Base-by-base conservation (phyloP, 1,140 invertebrate genomes). In the Drosophila ercepeae region DNA sequence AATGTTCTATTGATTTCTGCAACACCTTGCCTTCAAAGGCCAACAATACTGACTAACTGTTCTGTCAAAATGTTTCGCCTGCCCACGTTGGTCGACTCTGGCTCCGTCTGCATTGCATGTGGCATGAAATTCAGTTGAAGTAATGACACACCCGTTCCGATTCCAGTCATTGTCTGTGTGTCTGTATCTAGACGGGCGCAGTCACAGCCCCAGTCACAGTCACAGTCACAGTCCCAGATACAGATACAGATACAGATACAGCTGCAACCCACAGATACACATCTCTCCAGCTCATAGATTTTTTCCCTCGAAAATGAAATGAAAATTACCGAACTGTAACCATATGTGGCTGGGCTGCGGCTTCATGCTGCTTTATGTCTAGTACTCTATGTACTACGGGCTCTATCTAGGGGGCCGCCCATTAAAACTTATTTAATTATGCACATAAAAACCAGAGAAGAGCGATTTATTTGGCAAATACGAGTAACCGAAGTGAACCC, bases 91-190 rank as follows among this genome's bases (percentile, higher is more conserved):
- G 46, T 64, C 71, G 44, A 13, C 25, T 1, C 25, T 46, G 64
- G 3, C 6, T n/a, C n/a, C 13, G 34, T 1, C 36, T 39, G 16
- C 78, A 58, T 82, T 82, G 78, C 78, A 83, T 82, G 78, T 83
- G 78, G 78, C 74, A 82, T 83, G 63, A 75, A 79, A 76, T 86
- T 84, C 79, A 84, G 79, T 76, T 81, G 76, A 86, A 84, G 79
- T 86, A 84, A 84, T 84, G 79, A 86, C 79, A 86, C 79, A 86
- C 79, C 81, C 79, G 75, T 86, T 86, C 83, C 75, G 75, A 68
- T 75, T 58, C 48, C 67, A 45, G 64, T 44, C 46, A 53, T 39
- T 46, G 13, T 41, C 25, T 72, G 61, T 64, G 23, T 72, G 45
- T 4, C 21, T 21, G 29, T 19, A 29, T 48, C 36, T 34, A 45